phyloP scores from a whole-genome alignment of 1,140 invertebrate genomes.

The Triops cancriformis region DNA sequence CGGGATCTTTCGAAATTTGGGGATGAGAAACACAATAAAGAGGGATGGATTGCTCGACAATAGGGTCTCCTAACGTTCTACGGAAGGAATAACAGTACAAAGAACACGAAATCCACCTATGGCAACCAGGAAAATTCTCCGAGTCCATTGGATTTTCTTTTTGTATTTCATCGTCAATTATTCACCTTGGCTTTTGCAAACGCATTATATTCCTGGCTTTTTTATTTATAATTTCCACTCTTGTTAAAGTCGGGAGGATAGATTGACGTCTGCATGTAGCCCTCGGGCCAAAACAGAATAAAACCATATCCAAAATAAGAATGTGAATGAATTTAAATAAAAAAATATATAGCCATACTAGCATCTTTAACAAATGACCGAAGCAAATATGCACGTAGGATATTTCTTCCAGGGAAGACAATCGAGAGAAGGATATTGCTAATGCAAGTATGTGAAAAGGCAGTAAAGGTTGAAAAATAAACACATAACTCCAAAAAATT shows the following conservation, averaged over 20 bases:
- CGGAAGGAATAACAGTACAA: not conserved
- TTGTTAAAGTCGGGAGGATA: not conserved
- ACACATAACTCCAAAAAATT: not conserved
- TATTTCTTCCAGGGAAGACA: no score
- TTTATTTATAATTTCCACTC: not conserved
- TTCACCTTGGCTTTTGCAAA: not conserved
- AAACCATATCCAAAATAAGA: not conserved
- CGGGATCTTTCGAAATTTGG: not conserved
- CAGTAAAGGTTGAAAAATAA: not conserved
- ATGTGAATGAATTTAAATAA: no score
- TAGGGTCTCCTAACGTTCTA: not conserved
- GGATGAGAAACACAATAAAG: not conserved
- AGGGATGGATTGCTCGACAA: conserved; percentile 5
- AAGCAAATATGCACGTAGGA: no score
- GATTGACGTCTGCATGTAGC: not conserved
- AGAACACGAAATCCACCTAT: not conserved
- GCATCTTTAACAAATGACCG: no score
- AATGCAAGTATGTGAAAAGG: no score
- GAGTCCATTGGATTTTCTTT: not conserved
- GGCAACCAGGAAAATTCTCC: not conserved
- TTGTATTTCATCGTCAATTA: not conserved
- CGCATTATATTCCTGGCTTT: not conserved
- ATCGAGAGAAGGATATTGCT: no score
- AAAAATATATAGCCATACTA: no score
- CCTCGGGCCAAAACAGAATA: not conserved